Base-by-base conservation (phyloP, 1,140 invertebrate species). In the Drosophila prosaltans region DNA sequence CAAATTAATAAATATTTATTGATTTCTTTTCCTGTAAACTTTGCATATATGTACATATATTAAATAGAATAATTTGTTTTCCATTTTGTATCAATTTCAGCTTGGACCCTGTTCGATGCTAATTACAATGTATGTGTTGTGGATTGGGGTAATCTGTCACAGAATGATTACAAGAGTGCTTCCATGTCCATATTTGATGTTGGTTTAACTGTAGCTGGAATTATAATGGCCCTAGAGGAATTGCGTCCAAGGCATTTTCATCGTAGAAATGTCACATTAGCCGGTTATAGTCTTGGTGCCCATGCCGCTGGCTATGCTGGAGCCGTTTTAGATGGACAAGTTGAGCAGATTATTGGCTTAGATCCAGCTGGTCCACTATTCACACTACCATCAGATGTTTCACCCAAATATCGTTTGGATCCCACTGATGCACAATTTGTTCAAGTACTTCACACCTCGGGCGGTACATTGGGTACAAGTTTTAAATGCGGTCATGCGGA, bases 371-470 rank as follows among this genome's bases (percentile, higher is more conserved):
- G 96, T 68, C 97, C 97, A 0, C 93, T 97, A 1, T 97, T 97
- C 91, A 95, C 95, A 69, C 92, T 93, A 77, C 91, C 91, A 1
- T 75, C 84, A 0, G 80, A 95, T 10, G 94, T 94, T 5, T 94
- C 95, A 21, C 92, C 93, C 8, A 93, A 94, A 39, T 95, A 95
- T 5, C 94, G 96, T 21, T 89, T 98, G 24, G 94, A 95, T 24
- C 91, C 94, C 11, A 94, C 93, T 0, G 97, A 98, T 83, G 98
- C 98, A 0, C 85, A 93, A 28, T 98, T 98, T 90, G 97, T 99
- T 0, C 98, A 98, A 91, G 95, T 98, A 2, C 95, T 98, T 61
- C 98, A 99, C 88, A 97, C 97, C 0, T 97, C 98, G 81, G 96
- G 96, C 0, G 96, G 96, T 0, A 92, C 95, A 0, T 94, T 97